Base-by-base conservation (phyloP, 2,797 vertebrate species). In the Alosa sapidissima region DNA sequence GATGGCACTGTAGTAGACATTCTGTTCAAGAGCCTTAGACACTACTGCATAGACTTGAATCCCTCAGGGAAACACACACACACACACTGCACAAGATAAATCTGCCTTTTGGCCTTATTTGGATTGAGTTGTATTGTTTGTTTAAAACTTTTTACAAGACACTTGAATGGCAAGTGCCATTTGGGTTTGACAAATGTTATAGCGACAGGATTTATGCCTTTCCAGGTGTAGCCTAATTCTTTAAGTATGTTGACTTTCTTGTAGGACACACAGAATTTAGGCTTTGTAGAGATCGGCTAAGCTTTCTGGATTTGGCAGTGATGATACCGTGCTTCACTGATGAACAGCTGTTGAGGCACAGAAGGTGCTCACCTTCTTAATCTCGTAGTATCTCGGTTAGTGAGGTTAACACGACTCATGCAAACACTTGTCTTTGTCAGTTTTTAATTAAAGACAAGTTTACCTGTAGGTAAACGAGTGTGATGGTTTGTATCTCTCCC, bases 361-460 rank as follows among this genome's bases (percentile, higher is more conserved):
- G 41, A 78, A 78, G 72, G 72, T 47, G 72, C 72, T 78, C 72
- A 47, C 72, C 41, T 78, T 16, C 41, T 78, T 78, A 78, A 78
- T 78, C 41, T 47, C 16, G 16, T 45, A 45, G 72, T 47, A 78
- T 47, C 36, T 78, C 72, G 4, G 41, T 78, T 47, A 47, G 36
- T 19, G 41, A 78, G 72, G 72, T 78, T 45, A 78, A 47, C 36
- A 78, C 36, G 41, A 19, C 72, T 45, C 6, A 13, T 83, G 36
- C 36, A 78, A 72, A 47, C 36, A 45, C 72, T 28, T 24, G 60
- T 28, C 72, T 36, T 9, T 78, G 14, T 5, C 16, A 19, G 72
- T 0, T 36, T 28, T 78, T 41, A 78, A 21, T 33, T 41, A 5
- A 72, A 36, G 72, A 21, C 5, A 78, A 9, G 72, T 78, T 78